A percentile compares a stretch with the other conserved stretches of the same genome.
phyloP scores from a whole-genome alignment of 2,888 invertebrate species.

The Dinocampus coccinellae region DNA sequence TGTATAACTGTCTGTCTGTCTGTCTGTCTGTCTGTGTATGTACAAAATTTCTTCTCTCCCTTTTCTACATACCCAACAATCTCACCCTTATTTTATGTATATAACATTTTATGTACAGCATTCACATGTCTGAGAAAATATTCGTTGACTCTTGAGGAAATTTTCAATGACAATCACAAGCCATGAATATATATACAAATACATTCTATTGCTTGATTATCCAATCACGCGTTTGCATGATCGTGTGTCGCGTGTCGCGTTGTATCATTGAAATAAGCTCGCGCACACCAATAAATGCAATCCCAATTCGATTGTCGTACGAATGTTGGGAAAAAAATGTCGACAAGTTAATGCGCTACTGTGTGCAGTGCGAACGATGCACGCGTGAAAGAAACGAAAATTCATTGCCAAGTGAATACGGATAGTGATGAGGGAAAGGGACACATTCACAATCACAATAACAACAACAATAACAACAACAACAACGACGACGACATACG shows the following conservation, averaged over 20 bases:
- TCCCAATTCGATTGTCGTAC: background rate
- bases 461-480: background rate
- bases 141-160: background rate
- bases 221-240: conserved; percentile 7
- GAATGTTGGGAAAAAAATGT: background rate
- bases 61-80: conserved; percentile 42
- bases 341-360: conserved; percentile 1
- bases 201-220: conserved; percentile 30
- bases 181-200: background rate
- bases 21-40: no score
- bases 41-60: conserved; percentile 1
- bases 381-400: background rate
- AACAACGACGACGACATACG: conserved; percentile 1
- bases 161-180: background rate
- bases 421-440: background rate
- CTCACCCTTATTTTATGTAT: conserved; percentile 23
- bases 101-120: no score
- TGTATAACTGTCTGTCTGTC: no score
- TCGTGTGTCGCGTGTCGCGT: background rate
- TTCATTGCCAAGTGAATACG: conserved; percentile 3
- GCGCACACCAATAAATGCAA: background rate
- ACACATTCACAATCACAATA: background rate
- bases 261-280: background rate
- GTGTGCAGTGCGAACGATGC: background rate
- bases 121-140: conserved; percentile 15